These are phyloP conservation scores for Pampusana beccarii DNA, from an alignment of 2,113 vertebrate genomes.

Conservation along the genomic window DNA sequence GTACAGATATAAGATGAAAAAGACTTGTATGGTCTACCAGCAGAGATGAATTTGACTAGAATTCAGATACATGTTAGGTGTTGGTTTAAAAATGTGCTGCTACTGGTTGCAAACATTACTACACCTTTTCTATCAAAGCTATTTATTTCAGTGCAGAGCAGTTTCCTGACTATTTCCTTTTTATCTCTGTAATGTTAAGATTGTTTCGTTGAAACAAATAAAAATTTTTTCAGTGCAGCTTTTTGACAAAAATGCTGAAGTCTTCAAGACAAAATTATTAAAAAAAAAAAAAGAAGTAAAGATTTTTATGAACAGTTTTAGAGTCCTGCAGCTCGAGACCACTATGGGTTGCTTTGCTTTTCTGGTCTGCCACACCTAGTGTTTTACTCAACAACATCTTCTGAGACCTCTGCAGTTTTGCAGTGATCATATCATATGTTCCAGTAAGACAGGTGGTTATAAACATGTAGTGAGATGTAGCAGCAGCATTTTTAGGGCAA, in stretches of 20 bases:
- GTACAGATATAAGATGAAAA: neutral
- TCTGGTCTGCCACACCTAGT: neutral
- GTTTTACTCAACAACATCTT: neutral
- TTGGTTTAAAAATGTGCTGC: neutral
- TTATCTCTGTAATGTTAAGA: neutral
- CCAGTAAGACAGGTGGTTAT: neutral
- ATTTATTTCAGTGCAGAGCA: neutral
- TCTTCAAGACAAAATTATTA: neutral
- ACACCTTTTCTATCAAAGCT: neutral
- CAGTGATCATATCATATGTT: neutral
- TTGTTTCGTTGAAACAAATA: neutral
- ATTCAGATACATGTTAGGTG: neutral
- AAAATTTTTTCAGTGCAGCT: neutral
- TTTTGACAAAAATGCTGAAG: neutral
- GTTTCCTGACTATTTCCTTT: neutral
- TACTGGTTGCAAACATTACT: neutral
- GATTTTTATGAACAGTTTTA: neutral
- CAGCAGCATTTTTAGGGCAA: neutral
- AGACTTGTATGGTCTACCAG: neutral
- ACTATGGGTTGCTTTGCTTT: neutral
- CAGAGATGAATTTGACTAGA: neutral
- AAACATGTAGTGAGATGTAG: neutral
- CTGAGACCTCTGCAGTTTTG: neutral
- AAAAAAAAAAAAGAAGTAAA: neutral
- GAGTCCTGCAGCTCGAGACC: neutral